phyloP scores from a whole-genome alignment of 2,113 vertebrate species.

The Pelecanoides urinatrix region DNA sequence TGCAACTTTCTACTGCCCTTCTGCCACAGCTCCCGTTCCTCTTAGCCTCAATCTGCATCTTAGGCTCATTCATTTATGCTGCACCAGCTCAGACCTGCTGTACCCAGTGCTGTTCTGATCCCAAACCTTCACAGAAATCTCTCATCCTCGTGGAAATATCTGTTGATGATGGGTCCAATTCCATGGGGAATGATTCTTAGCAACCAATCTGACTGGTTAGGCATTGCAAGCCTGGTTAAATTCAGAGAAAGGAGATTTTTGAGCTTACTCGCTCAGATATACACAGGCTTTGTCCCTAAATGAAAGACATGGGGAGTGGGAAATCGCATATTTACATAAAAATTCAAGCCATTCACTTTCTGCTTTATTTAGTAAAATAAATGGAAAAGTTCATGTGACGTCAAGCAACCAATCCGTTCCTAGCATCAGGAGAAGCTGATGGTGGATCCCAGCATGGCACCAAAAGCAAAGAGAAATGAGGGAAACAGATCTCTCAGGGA shows the following conservation, averaged over 20 bases:
- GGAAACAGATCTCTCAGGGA: background rate
- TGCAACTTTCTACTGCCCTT: background rate
- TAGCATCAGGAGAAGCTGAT: background rate
- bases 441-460: background rate
- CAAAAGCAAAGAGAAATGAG: background rate
- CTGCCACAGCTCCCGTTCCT: background rate
- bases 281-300: background rate
- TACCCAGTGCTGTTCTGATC: background rate
- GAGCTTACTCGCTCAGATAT: background rate
- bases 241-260: background rate
- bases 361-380: constrained; percentile 56
- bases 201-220: background rate
- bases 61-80: background rate
- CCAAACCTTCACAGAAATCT: background rate
- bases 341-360: background rate
- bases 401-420: background rate
- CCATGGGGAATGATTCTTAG: background rate
- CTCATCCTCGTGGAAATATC: background rate
- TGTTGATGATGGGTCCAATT: background rate
- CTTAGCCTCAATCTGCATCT: background rate
- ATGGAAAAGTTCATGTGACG: background rate
- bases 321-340: background rate
- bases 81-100: background rate
- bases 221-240: background rate
- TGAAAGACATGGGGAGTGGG: background rate